These are phyloP conservation scores for Smithornis capensis DNA, from an alignment of 2,113 vertebrate genomes.

Conservation along the genomic window DNA sequence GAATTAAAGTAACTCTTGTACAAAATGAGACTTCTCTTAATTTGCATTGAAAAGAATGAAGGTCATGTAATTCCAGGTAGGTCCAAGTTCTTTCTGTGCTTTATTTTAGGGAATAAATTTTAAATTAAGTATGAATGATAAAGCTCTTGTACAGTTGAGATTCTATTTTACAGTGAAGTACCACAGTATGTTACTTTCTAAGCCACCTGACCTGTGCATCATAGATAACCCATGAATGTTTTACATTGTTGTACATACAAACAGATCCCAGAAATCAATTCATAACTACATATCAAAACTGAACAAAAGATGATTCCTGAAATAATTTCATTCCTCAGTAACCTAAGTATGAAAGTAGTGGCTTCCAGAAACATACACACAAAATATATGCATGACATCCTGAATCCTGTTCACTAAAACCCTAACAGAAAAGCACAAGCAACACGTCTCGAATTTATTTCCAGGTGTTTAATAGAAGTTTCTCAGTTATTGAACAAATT, in stretches of 20 bases:
- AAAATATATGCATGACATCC: not conserved
- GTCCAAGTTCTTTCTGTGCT: not conserved
- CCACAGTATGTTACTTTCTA: not conserved
- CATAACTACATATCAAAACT: not conserved
- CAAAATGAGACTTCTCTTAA: not conserved
- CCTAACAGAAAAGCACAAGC: not conserved
- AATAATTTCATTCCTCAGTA: not conserved
- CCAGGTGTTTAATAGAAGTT: not conserved
- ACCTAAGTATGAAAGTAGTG: not conserved
- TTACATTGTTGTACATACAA: not conserved
- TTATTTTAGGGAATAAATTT: not conserved
- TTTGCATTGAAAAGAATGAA: not conserved
- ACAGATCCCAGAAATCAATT: not conserved
- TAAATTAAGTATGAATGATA: not conserved
- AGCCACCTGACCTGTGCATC: not conserved
- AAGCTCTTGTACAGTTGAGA: not conserved
- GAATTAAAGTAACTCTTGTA: not conserved
- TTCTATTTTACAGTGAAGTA: not conserved
- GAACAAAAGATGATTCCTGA: not conserved
- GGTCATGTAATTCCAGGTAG: accelerated
- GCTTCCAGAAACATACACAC: not conserved
- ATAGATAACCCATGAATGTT: not conserved
- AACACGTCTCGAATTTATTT: not conserved
- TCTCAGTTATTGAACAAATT: not conserved
- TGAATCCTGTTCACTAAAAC: not conserved